These are phyloP conservation scores for Chloropsis hardwickii DNA, from an alignment of 2,113 vertebrate genomes.

Conservation along the genomic window DNA sequence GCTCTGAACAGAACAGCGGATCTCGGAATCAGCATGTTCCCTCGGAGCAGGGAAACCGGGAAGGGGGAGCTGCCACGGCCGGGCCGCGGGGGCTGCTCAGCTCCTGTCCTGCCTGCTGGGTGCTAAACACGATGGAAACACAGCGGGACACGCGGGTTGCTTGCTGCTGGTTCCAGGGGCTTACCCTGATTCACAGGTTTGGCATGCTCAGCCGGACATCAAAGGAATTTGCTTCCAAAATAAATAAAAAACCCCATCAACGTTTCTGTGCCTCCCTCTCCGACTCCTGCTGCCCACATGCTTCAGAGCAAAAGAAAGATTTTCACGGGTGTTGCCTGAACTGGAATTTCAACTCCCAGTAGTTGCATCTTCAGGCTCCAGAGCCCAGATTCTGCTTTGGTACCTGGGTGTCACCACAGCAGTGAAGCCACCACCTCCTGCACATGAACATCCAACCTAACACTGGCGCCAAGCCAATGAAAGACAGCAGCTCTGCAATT, in stretches of 20 bases:
- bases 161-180: neutral
- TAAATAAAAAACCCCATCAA: neutral
- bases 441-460: fast-evolving
- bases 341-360: neutral
- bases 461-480: fast-evolving
- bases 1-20: neutral
- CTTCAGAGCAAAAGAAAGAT: neutral
- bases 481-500: neutral
- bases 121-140: neutral
- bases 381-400: neutral
- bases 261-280: neutral
- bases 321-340: neutral
- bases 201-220: neutral
- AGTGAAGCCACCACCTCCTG: neutral
- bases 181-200: neutral
- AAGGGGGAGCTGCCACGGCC: neutral
- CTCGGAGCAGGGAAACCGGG: neutral
- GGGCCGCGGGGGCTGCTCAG: neutral
- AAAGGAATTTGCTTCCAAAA: neutral
- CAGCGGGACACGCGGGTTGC: neutral
- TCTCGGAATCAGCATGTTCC: neutral
- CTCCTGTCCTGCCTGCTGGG: neutral
- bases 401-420: neutral
- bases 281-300: neutral
- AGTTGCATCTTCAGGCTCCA: neutral